Percentiles rank a stretch among this genome's conserved stretches.
These are phyloP conservation scores for Zoroaster sp. DNA, from an alignment of 53 echinoderm and acorn worm species.

Conservation along the genomic window DNA sequence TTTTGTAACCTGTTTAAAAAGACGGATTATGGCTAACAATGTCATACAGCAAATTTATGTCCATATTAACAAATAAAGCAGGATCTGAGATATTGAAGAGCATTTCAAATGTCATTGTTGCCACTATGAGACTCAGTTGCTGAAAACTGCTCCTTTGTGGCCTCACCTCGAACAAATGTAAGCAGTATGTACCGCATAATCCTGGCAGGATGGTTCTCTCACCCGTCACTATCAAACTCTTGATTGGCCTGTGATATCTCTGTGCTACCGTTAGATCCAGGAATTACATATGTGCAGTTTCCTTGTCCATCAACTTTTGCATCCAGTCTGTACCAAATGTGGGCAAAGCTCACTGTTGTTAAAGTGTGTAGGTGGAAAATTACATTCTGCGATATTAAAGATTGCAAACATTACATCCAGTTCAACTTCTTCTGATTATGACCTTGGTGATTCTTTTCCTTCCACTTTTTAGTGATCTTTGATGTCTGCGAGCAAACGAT, in stretches of 20 bases:
- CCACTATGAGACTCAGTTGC: background rate
- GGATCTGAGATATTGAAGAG: background rate
- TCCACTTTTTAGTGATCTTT: background rate
- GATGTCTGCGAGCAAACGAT: background rate
- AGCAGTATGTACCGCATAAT: background rate
- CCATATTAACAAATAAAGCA: background rate
- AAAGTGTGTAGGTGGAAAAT: background rate
- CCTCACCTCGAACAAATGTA: background rate
- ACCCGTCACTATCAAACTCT: background rate
- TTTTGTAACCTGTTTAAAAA: background rate
- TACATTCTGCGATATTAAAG: background rate
- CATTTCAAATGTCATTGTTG: background rate
- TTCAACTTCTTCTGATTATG: background rate
- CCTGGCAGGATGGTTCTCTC: background rate
- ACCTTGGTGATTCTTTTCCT: background rate
- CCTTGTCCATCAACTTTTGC: background rate
- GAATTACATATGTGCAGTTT: background rate
- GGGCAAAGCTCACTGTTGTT: background rate
- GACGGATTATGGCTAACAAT: background rate
- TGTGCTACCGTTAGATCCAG: background rate
- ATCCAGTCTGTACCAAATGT: background rate
- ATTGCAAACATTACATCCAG: background rate
- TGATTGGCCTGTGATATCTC: background rate
- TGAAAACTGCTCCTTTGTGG: background rate
- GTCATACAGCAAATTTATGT: background rate